Evolutionary conservation across 2,113 vertebrate genomes (phyloP).

Genomic region (Corvus cornix): DNA sequence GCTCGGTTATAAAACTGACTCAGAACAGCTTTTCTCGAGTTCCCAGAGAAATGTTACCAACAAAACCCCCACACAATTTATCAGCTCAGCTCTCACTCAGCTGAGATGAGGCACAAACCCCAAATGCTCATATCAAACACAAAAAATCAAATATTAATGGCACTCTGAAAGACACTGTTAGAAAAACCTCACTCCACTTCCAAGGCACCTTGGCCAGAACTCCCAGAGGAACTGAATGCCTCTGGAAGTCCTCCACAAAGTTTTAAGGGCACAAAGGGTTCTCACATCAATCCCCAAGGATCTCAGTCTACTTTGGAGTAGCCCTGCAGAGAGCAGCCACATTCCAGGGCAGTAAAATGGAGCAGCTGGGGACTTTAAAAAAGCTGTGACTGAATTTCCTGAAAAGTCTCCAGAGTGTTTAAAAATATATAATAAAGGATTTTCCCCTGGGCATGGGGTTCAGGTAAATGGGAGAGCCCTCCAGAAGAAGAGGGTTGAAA

Average conservation of each 20-base stretch:
- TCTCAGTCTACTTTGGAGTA: background rate
- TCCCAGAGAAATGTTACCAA: background rate
- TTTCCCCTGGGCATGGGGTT: background rate
- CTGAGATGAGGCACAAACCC: background rate
- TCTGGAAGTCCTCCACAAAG: background rate
- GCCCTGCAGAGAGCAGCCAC: background rate
- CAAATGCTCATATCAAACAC: background rate
- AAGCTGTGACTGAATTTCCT: background rate
- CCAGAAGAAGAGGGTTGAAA: background rate
- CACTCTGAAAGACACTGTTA: background rate
- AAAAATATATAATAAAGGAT: background rate
- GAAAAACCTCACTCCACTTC: background rate
- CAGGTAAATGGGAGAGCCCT: background rate
- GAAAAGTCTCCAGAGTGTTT: background rate
- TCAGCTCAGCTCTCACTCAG: background rate
- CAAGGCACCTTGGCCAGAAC: background rate
- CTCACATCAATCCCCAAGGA: background rate
- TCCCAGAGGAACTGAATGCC: background rate
- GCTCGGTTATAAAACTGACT: background rate
- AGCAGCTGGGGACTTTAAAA: background rate
- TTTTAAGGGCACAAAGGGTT: background rate
- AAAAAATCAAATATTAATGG: background rate
- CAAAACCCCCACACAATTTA: background rate
- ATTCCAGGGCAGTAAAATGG: background rate
- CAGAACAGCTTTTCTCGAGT: background rate